Evolutionary conservation across 2,888 invertebrate species (phyloP), one percentile per base, ranked within the genome.

Genomic region (Agriopis marginaria): DNA sequence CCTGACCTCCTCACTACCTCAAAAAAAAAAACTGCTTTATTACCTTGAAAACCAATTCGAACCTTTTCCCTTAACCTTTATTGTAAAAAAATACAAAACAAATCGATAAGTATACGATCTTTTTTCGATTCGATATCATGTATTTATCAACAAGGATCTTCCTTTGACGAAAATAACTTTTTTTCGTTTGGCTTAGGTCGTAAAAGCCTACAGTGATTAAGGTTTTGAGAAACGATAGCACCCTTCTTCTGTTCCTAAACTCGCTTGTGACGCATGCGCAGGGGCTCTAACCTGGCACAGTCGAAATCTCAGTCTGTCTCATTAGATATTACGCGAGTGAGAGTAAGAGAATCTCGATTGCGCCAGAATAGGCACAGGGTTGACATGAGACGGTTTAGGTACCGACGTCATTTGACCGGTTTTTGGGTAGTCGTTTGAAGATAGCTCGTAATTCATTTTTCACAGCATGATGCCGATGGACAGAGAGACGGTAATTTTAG

Each of bases 1-100:
- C 67, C 69, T 73, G 62, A 73, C 75, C 75, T 61, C 71, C 39
- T 69, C 67, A 70, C 51, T 60, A 54, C 68, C 54, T 49, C 14
- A 68, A 62, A 66, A 67, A 62, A 65, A 64, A 58, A 14, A 56
- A 69, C 72, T 63, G 67, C 71, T 68, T 71, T 70, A 54, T 17
- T 61, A 68, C 63, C 66, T 64, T 49, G 40, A 49, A 53, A 71
- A 71, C 66, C 50, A 61, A 56, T n/a, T 23, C 53, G 10, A 17
- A 63, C 53, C 9, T 64, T 64, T 70, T 45, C 65, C 70, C 50
- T 42, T 62, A 58, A 51, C 63, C 55, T 63, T 70, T 40, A 32
- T 42, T 14, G 32, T 14, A 17, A 55, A 60, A 60, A 60, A 32
- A 14, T 1, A 23, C 17, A 23, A 23, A 23, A 23, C 2, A 23